Conservation (phyloP, 2,797 vertebrate genomes). For the Liparis tanakae region DNA sequence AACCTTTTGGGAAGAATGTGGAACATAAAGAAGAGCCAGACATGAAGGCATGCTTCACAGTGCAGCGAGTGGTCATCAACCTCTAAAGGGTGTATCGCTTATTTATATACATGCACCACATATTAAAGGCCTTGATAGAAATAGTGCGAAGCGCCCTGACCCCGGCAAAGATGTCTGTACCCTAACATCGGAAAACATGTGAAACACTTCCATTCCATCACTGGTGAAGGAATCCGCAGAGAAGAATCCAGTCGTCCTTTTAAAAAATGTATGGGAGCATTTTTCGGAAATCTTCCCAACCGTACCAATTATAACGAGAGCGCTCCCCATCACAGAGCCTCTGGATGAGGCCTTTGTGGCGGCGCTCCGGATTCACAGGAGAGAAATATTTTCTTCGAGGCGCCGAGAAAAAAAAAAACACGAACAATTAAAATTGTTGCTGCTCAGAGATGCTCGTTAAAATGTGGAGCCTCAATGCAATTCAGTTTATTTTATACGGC, state of each 20-base stretch:
- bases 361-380: not conserved
- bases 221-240: not conserved
- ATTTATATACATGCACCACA: not conserved
- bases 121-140: not conserved
- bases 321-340: not conserved
- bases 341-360: slow-evolving; percentile 14
- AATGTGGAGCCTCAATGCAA: not conserved
- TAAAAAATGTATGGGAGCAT: not conserved
- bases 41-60: not conserved
- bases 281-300: not conserved
- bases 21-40: not conserved
- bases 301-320: not conserved
- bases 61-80: not conserved
- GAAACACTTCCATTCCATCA: not conserved
- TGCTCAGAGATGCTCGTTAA: slow-evolving; percentile 3
- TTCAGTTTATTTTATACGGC: too few relatives aligned
- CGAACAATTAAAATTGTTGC: not conserved
- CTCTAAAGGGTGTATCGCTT: not conserved
- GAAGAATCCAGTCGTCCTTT: not conserved
- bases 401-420: not conserved
- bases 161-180: not conserved
- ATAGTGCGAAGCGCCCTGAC: not conserved
- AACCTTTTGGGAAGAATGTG: not conserved
- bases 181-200: not conserved
- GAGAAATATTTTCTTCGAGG: not conserved